phyloP scores from a whole-genome alignment of 2,888 invertebrate genomes.

The Stenchaetothrips biformis region DNA sequence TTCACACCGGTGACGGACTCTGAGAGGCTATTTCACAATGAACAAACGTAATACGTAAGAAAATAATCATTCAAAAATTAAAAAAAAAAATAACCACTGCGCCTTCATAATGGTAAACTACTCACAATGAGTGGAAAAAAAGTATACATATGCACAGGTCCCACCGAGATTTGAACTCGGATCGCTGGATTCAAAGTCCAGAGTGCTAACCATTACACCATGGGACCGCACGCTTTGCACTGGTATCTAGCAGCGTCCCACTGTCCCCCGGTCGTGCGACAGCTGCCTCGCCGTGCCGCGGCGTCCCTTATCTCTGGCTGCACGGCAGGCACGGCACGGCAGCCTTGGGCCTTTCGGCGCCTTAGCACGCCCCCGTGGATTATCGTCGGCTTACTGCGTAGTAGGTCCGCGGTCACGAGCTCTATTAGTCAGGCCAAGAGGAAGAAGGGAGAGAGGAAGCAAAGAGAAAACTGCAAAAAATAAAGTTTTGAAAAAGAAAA shows the following conservation, averaged over 20 bases:
- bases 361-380: background rate
- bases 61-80: too few relatives aligned
- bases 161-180: constrained; percentile 43
- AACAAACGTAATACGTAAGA: too few relatives aligned
- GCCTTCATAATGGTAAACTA: too few relatives aligned
- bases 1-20: too few relatives aligned
- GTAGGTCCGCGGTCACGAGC: too few relatives aligned
- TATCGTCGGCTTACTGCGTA: too few relatives aligned
- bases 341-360: background rate
- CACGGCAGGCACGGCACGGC: background rate
- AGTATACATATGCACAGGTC: constrained; percentile 34
- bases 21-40: too few relatives aligned
- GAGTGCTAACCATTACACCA: constrained; percentile 52
- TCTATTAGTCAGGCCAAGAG: too few relatives aligned
- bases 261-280: too few relatives aligned
- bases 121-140: background rate
- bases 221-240: constrained; percentile 42
- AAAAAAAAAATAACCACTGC: too few relatives aligned
- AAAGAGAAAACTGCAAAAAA: background rate
- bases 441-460: background rate
- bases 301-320: background rate
- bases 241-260: background rate
- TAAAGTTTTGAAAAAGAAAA: background rate
- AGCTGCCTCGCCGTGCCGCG: background rate
- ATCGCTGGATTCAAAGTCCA: constrained; percentile 47